These are phyloP conservation scores for Spheniscus humboldti DNA, from an alignment of 2,797 vertebrate genomes.

Conservation along the genomic window DNA sequence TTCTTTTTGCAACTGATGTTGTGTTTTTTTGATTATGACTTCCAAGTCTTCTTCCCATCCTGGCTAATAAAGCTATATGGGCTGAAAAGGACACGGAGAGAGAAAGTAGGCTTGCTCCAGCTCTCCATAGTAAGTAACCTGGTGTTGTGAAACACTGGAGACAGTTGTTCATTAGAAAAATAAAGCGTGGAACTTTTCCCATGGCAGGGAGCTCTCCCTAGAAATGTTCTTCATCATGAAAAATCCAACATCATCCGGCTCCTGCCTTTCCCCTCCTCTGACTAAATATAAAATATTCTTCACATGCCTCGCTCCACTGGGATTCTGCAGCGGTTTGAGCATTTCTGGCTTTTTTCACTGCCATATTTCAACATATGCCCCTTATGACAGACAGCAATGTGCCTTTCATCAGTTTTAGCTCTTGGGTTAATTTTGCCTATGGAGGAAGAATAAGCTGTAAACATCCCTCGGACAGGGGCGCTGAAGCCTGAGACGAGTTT, in stretches of 20 bases:
- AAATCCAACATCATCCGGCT: neutral
- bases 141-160: neutral
- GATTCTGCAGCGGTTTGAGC: neutral
- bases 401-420: neutral
- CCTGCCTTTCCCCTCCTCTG: neutral
- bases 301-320: neutral
- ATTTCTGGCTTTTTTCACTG: neutral
- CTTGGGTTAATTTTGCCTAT: neutral
- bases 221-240: neutral
- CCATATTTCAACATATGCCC: neutral
- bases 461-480: neutral
- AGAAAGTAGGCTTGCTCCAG: neutral
- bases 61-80: neutral
- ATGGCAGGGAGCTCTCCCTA: neutral
- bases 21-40: neutral
- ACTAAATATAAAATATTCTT: neutral
- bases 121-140: neutral
- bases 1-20: neutral
- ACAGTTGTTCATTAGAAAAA: neutral
- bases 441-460: neutral
- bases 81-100: neutral
- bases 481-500: neutral
- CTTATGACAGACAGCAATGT: neutral
- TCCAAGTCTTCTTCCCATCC: neutral
- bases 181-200: neutral